Evolutionary conservation across 1,140 invertebrate species (phyloP).

Genomic region (Scaptodrosophila lebanonensis): DNA sequence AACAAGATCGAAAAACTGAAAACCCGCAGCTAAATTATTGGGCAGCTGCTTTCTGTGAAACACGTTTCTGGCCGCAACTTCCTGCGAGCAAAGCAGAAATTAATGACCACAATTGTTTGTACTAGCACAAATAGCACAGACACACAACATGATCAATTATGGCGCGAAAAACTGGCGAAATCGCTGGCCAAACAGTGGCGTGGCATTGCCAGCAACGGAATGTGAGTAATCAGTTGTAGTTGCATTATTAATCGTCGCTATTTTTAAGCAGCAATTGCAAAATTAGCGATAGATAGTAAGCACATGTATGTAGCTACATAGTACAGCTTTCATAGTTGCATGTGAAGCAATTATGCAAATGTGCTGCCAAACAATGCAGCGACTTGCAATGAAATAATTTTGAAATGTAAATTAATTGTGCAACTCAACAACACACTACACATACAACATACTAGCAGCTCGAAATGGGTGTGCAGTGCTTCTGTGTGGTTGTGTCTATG

Average conservation of each 20-base stretch:
- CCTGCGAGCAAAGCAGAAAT: constrained; percentile 51
- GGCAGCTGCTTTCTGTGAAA: no score
- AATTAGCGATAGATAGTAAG: constrained; percentile 62
- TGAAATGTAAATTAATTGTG: constrained; percentile 66
- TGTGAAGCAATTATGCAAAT: constrained; percentile 71
- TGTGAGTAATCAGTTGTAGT: constrained; percentile 55
- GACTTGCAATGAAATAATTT: constrained; percentile 50
- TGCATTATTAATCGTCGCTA: constrained; percentile 58
- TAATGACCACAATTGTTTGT: constrained; percentile 60
- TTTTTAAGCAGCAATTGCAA: constrained; percentile 54
- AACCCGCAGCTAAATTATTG: no score
- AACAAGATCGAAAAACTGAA: no score
- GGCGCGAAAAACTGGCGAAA: constrained; percentile 54
- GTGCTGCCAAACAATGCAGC: constrained; percentile 48
- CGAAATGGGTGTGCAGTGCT: no score
- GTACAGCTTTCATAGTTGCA: constrained; percentile 28
- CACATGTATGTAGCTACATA: constrained; percentile 15
- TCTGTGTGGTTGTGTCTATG: no score
- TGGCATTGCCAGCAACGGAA: constrained; percentile 45
- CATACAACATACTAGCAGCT: no score
- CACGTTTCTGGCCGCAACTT: constrained; percentile 55
- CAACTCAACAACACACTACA: no score
- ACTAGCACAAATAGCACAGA: constrained; percentile 37
- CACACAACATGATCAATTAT: constrained; percentile 70
- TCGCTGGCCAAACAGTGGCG: constrained; percentile 34